Evolutionary conservation across 2,113 vertebrate genomes (phyloP), one percentile per base, ranked within the genome.

Genomic region (Oostethus manadensis): DNA sequence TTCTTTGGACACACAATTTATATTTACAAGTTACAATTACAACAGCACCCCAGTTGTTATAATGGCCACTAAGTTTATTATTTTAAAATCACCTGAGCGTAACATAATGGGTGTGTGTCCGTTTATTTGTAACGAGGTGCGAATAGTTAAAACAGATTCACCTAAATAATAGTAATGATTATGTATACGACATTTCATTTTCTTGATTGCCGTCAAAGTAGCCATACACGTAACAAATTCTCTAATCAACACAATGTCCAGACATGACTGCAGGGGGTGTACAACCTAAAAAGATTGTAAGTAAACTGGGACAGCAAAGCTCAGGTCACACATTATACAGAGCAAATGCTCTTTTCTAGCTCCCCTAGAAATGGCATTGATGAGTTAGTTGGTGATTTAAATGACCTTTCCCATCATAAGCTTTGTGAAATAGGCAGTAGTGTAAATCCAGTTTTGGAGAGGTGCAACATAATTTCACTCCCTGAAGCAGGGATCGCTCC

Each of bases 31-130:
- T 7, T 26, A 60, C 57, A 68, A 60, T 50, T 64, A 62, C 67
- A 82, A 6, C 4, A 62, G 22, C 8, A 56, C 21, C 22, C 46
- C 16, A 60, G 18, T 17, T 16, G 22, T 35, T 64, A 8, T 0
- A 18, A 54, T n/a, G 23, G 49, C 60, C 42, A 58, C 46, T 10
- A 44, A 72, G 43, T n/a, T n/a, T n/a, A 74, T 8, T 55, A 58
- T 26, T 66, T 67, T 53, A 64, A 29, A 78, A 15, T 51, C 58
- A 58, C 60, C 75, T 65, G 59, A 76, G 59, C 14, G 45, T 2
- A 58, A 42, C 4, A 61, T 44, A 60, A 21, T 45, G 20, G 5
- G n/a, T 55, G 22, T 15, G 21, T 7, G 16, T 49, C 3, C 54
- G 23, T 35, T 15, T 21, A 57, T 58, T 54, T 49, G 48, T 45